Conservation (phyloP, 2,888 invertebrate species). For the Tachina fera region DNA sequence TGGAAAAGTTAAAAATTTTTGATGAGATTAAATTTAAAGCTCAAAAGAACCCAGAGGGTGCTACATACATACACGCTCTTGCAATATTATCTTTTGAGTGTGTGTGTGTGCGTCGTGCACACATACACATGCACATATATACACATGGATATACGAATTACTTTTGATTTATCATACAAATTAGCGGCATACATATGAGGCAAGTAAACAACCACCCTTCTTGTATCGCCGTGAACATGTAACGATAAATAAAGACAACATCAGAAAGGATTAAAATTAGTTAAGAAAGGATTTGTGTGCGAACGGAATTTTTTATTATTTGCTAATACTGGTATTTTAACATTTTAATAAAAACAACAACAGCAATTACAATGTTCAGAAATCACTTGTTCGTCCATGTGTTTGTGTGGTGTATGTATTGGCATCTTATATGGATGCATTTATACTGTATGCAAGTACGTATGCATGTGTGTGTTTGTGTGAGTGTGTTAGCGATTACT, state of each 20-base stretch:
- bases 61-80: slow-evolving; percentile 29
- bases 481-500: slow-evolving; percentile 16
- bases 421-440: not conserved
- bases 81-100: slow-evolving; percentile 2
- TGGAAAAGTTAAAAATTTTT: slow-evolving; percentile 68
- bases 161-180: slow-evolving; percentile 69
- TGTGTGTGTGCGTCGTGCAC: slow-evolving; percentile 1
- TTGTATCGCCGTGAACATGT: slow-evolving; percentile 13
- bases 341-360: slow-evolving; percentile 23
- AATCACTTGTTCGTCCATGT: slow-evolving; percentile 53
- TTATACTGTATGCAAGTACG: too few relatives aligned
- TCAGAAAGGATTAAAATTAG: slow-evolving; percentile 68
- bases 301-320: slow-evolving; percentile 49
- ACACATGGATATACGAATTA: not conserved
- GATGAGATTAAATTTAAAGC: slow-evolving; percentile 70
- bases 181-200: slow-evolving; percentile 66
- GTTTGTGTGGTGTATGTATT: too few relatives aligned
- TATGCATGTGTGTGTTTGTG: not conserved
- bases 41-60: slow-evolving; percentile 66
- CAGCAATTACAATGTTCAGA: slow-evolving; percentile 10
- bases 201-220: slow-evolving; percentile 54
- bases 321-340: slow-evolving; percentile 45
- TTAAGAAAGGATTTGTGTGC: slow-evolving; percentile 59
- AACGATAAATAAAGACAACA: slow-evolving; percentile 44
- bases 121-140: not conserved